A percentile compares a stretch with the other conserved stretches of the same genome.
Evolutionary conservation across 1,140 invertebrate species (phyloP).

Genomic region (Dendroctonus valens): DNA sequence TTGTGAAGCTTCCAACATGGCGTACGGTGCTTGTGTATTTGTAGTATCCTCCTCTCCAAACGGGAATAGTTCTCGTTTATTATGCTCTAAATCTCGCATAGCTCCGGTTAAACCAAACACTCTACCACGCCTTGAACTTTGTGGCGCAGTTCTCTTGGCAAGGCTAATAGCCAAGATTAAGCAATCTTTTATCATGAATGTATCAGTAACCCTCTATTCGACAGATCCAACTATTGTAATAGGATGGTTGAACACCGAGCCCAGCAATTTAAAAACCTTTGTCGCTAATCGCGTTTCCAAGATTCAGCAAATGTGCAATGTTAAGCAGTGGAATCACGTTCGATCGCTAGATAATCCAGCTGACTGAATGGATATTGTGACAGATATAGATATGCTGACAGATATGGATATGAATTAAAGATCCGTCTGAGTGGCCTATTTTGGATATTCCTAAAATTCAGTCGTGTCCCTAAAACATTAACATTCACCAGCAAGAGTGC

Average conservation of each 20-base stretch:
- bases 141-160: slow-evolving; percentile 42
- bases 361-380: too few relatives aligned
- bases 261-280: slow-evolving; percentile 46
- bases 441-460: background rate
- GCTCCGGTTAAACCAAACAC: slow-evolving; percentile 43
- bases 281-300: slow-evolving; percentile 49
- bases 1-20: slow-evolving; percentile 42
- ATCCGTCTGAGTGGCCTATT: background rate
- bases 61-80: slow-evolving; percentile 32
- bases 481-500: too few relatives aligned
- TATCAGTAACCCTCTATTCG: slow-evolving; percentile 19
- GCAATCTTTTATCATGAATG: slow-evolving; percentile 39
- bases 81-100: slow-evolving; percentile 46
- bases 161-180: slow-evolving; percentile 13
- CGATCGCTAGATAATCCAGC: slow-evolving; percentile 49
- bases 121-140: slow-evolving; percentile 46
- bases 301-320: slow-evolving; percentile 43
- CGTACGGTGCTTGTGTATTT: slow-evolving; percentile 43
- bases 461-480: too few relatives aligned
- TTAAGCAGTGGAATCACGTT: slow-evolving; percentile 47
- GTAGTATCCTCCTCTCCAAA: slow-evolving; percentile 33
- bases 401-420: background rate
- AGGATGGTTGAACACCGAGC: slow-evolving; percentile 29
- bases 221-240: slow-evolving; percentile 34
- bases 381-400: too few relatives aligned